Conservation (phyloP, 2,888 invertebrate species). For the Amiota communis region DNA sequence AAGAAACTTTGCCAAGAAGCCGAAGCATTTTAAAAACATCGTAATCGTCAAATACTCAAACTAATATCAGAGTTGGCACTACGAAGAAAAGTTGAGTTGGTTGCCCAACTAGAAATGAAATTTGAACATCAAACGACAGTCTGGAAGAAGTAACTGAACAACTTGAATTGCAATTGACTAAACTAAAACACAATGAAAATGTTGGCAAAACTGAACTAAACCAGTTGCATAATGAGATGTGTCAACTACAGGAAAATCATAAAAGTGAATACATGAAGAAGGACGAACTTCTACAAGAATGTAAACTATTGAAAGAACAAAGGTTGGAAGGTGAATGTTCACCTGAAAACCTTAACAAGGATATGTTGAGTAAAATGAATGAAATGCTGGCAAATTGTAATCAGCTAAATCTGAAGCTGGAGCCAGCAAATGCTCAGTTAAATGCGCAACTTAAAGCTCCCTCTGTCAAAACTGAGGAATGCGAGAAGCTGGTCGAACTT, state of each 20-base stretch:
- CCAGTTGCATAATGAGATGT: too few species aligned
- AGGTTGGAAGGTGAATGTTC: constrained; percentile 40
- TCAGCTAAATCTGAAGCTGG: constrained; percentile 31
- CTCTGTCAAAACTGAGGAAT: constrained; percentile 29
- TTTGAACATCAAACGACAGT: constrained; percentile 32
- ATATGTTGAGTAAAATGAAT: constrained; percentile 45
- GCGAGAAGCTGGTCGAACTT: constrained; percentile 31
- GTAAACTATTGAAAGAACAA: constrained; percentile 31
- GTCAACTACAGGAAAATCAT: too few species aligned
- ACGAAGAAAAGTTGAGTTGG: background rate
- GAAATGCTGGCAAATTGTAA: constrained; percentile 54
- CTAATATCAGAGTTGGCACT: constrained; percentile 9
- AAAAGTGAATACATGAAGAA: background rate
- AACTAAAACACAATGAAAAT: background rate
- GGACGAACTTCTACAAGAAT: background rate
- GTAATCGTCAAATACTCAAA: constrained; percentile 14
- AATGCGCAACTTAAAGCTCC: constrained; percentile 34
- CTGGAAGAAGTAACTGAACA: constrained; percentile 33
- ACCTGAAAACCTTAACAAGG: constrained; percentile 44
- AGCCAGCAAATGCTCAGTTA: constrained; percentile 46
- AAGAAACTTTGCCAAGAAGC: constrained; percentile 44
- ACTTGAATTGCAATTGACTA: constrained; percentile 22
- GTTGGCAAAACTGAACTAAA: background rate
- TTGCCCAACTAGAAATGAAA: constrained; percentile 36
- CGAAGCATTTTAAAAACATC: constrained; percentile 34